Evolutionary conservation across 2,797 vertebrate species (phyloP).

Genomic region (Periophthalmus magnuspinnatus): DNA sequence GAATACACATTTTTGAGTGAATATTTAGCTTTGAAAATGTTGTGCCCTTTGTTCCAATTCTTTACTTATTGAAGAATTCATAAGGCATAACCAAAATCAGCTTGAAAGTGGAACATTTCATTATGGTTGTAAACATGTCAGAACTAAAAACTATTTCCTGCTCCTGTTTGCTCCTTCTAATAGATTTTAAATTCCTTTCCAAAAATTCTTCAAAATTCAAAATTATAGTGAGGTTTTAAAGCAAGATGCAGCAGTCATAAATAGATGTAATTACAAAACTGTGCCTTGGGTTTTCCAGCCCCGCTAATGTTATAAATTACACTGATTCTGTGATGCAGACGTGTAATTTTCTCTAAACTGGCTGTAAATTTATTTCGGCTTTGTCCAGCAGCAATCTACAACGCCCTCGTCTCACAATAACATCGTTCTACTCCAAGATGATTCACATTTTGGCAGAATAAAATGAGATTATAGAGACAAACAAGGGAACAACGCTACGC

Average conservation of each 20-base stretch:
- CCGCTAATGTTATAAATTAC: not conserved
- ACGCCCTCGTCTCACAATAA: constrained; percentile 8
- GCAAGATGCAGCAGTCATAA: not conserved
- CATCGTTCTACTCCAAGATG: not conserved
- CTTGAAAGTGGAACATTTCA: not conserved
- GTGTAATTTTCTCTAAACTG: not conserved
- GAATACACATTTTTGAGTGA: too few species aligned
- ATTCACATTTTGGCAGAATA: not conserved
- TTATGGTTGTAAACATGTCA: not conserved
- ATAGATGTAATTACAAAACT: not conserved
- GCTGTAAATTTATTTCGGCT: constrained; percentile 17
- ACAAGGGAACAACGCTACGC: not conserved
- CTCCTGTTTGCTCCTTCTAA: not conserved
- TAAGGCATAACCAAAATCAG: not conserved
- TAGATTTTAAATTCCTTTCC: not conserved
- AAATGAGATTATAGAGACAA: not conserved
- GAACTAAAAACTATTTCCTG: not conserved
- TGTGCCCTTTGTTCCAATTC: too few species aligned
- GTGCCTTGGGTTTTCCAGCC: not conserved
- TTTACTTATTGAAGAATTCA: not conserved
- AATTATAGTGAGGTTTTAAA: not conserved
- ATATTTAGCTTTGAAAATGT: too few species aligned
- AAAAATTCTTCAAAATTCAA: too few species aligned
- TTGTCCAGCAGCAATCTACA: constrained; percentile 28
- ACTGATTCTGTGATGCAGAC: not conserved